Evolutionary conservation across 2,797 vertebrate genomes (phyloP).

Genomic region (Lateolabrax maculatus): DNA sequence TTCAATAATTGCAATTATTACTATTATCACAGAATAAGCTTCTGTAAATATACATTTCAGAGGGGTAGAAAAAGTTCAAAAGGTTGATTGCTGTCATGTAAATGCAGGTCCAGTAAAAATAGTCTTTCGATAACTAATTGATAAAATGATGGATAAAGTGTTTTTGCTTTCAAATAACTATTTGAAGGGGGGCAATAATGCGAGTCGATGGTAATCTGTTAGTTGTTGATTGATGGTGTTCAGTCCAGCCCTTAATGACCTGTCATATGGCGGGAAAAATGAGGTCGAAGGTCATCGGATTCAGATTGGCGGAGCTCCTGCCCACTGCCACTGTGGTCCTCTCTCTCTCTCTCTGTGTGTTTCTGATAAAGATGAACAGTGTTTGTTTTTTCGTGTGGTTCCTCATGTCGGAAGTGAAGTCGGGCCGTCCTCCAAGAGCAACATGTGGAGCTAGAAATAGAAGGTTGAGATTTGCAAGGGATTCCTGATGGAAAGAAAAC

Average conservation of each 20-base stretch:
- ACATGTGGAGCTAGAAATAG: constrained; percentile 71
- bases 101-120: not conserved
- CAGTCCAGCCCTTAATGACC: constrained; percentile 81
- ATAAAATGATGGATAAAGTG: constrained; percentile 65
- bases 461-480: constrained; percentile 56
- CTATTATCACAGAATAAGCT: not conserved
- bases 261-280: constrained; percentile 85
- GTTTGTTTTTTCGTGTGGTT: constrained; percentile 66
- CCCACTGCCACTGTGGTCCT: constrained; percentile 75
- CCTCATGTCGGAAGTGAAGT: constrained; percentile 73
- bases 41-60: not conserved
- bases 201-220: constrained; percentile 78
- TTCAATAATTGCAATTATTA: not conserved
- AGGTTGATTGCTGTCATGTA: not conserved
- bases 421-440: constrained; percentile 70
- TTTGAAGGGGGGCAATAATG: constrained; percentile 72
- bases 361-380: constrained; percentile 58
- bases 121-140: constrained; percentile 43
- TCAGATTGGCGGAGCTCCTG: constrained; percentile 78
- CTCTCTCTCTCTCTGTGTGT: constrained; percentile 55
- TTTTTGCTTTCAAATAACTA: constrained; percentile 73
- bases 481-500: constrained; percentile 69
- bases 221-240: constrained; percentile 80
- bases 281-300: constrained; percentile 82
- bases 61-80: not conserved